Base-by-base conservation (phyloP, 2,113 vertebrate genomes). In the Cricetomys ansorgei region DNA sequence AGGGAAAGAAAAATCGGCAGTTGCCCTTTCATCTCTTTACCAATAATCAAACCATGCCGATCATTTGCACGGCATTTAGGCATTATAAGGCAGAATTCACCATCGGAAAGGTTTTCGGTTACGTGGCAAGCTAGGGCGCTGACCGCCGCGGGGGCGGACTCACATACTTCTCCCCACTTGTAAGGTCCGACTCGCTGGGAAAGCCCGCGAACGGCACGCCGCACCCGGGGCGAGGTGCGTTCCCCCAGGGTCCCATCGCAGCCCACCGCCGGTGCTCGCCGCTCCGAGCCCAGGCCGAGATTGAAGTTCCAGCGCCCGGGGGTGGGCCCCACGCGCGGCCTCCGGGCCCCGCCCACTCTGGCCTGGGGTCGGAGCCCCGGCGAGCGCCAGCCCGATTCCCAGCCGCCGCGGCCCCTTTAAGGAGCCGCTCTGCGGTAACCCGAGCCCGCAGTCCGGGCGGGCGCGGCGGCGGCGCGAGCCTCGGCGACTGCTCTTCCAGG, bases 401-500 rank as follows among this genome's bases (percentile, higher is more conserved):
- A 77, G 88, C 57, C 16, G 95, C 88, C 50, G 96, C 97, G 98
- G 98, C 90, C 92, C 98, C 98, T 98, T 98, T 98, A 98, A 98
- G 98, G 77, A 97, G 97, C 89, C 77, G 88, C 96, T 90, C 97
- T 88, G 98, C 97, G 92, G 97, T 96, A 98, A 98, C 97, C 93
- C 89, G 98, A 98, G 37, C 97, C 98, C 94, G 96, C 97, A 97
- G 97, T 94, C 97, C 90, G 83, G 96, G 95, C 96, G 80, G 95
- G 75, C 92, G 96, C 88, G 80, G 95, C 94, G 89, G 96, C 93
- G 57, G 93, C 96, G 73, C 90, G 19, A 92, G 94, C 92, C 92
- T 97, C 96, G 25, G 96, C 27, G 62, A 77, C 86, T 29, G 93
- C 83, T 88, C 64, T 81, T 96, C 59, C 94, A 3, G 65, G 92